Evolutionary conservation across 2,113 vertebrate genomes (phyloP), one percentile per base, ranked within the genome.

Genomic region (Paracanthobrama guichenoti): DNA sequence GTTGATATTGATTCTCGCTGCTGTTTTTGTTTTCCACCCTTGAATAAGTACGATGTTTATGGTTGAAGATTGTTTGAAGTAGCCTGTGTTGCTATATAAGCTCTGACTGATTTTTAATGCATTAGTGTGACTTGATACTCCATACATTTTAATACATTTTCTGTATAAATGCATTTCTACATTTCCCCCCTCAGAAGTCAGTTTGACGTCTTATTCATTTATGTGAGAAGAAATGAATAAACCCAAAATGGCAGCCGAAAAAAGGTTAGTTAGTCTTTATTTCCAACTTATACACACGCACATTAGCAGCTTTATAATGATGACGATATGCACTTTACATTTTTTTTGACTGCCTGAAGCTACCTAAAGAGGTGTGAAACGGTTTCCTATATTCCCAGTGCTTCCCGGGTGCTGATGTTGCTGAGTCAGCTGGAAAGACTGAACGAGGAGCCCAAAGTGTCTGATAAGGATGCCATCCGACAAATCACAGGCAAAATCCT

Each of bases 401-500:
- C 86, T 94, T 97, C 98, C 90, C 94, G 96, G 91, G 93, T 97
- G 73, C 85, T 93, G 81, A 95, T 93, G 88, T 94, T 99, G 48
- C 92, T 99, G 88, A 93, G 95, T 81, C 97, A 99, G 89, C 93
- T 99, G 91, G 96, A 99, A 92, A 97, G 95, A 91, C 95, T 96
- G 86, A 98, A 94, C 85, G 90, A 93, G 66, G 96, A 96, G 71
- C 87, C 93, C 77, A 76, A 92, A 86, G 71, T 87, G 79, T 90
- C 89, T 83, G 95, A 98, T 87, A 90, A 93, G 3, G 96, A 97
- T 60, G 92, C 69, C 81, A 93, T 95, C 46, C 95, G 97, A 93
- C 93, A 96, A 89, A 84, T 98, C 91, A 99, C 97, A 11, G 92
- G 96, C 89, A 99, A 97, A 92, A 97, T 99, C 83, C 96, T 97